phyloP scores from a whole-genome alignment of 2,797 vertebrate species.

The Lepilemur septentrionalis region DNA sequence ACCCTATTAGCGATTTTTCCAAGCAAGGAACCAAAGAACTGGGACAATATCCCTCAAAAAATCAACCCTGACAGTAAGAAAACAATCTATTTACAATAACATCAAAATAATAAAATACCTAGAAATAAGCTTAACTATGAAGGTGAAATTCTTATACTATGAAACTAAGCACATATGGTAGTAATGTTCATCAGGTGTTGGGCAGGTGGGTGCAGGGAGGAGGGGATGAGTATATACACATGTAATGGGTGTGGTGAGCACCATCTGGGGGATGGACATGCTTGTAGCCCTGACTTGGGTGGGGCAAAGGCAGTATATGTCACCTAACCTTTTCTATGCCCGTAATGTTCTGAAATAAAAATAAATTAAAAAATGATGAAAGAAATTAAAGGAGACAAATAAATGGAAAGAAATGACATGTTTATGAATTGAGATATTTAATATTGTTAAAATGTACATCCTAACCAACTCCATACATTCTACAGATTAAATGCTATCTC shows the following conservation, averaged over 20 bases:
- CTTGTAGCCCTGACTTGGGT: too few species aligned
- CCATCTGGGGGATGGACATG: too few species aligned
- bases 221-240: too few species aligned
- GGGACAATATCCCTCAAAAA: too few species aligned
- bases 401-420: not conserved
- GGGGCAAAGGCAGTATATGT: too few species aligned
- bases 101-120: not conserved
- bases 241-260: accelerated
- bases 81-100: not conserved
- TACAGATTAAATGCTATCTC: not conserved
- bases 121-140: not conserved
- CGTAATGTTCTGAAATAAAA: too few species aligned
- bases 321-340: too few species aligned
- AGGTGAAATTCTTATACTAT: not conserved
- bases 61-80: not conserved
- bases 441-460: not conserved
- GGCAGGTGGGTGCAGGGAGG: too few species aligned
- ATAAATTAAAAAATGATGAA: not conserved
- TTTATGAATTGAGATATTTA: not conserved
- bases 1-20: too few species aligned
- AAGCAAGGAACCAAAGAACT: too few species aligned
- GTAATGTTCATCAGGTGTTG: too few species aligned
- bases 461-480: not conserved
- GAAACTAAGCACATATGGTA: not conserved
- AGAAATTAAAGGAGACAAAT: not conserved